Conservation (phyloP, 2,797 vertebrate genomes). For the Acrocephalus scirpaceus region DNA sequence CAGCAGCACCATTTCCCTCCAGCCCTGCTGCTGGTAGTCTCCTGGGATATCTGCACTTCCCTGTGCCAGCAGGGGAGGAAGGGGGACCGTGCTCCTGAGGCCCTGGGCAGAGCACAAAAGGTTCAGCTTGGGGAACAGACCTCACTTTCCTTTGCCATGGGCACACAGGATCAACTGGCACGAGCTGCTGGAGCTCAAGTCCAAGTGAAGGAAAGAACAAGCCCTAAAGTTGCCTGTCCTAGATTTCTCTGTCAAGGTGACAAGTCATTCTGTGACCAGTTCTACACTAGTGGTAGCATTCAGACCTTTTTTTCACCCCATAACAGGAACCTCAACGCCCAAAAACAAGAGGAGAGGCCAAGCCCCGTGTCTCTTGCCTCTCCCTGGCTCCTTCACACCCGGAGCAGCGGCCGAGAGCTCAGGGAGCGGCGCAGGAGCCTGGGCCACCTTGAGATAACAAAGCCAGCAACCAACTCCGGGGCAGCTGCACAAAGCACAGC, state of each 20-base stretch:
- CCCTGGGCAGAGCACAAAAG: not conserved
- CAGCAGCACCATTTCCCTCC: not conserved
- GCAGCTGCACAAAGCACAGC: not conserved
- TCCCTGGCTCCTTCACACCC: rapidly evolving
- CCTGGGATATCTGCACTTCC: not conserved
- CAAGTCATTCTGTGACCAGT: not conserved
- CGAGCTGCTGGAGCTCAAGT: rapidly evolving
- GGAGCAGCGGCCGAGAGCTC: rapidly evolving
- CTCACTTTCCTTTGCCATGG: not conserved
- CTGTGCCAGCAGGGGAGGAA: rapidly evolving
- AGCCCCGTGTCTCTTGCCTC: not conserved
- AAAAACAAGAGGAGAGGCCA: not conserved
- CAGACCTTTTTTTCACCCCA: not conserved
- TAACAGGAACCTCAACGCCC: not conserved
- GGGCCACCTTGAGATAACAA: not conserved
- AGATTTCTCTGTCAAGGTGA: not conserved
- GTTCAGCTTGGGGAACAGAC: not conserved
- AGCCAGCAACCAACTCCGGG: not conserved
- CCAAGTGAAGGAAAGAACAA: not conserved
- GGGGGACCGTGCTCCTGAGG: rapidly evolving
- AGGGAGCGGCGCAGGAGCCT: not conserved
- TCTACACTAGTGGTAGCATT: not conserved
- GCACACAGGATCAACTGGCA: not conserved
- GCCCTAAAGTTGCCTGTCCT: not conserved
- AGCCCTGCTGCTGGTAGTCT: not conserved